Percentiles rank a stretch among this genome's conserved stretches.
phyloP scores from a whole-genome alignment of 2,888 invertebrate species.

The Drosophila atroscutellata region DNA sequence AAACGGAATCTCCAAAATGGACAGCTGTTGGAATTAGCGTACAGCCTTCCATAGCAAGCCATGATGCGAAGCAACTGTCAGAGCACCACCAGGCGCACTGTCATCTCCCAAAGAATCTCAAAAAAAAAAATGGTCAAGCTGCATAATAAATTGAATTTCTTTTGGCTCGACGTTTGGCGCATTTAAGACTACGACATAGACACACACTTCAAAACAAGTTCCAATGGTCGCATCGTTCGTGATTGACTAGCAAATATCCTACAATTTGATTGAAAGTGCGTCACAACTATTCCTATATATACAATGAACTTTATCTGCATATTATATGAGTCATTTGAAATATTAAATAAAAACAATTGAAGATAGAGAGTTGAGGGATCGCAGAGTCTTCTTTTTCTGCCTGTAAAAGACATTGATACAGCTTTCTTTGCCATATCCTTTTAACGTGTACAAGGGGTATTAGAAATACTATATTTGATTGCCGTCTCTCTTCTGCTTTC shows the following conservation, averaged over 20 bases:
- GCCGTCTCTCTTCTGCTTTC: not conserved
- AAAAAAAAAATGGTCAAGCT: constrained; percentile 59
- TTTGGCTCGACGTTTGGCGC: constrained; percentile 70
- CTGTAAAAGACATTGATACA: not conserved
- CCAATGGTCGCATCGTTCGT: not conserved
- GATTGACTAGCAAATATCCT: constrained; percentile 1
- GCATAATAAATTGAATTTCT: constrained; percentile 79
- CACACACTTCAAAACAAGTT: constrained; percentile 51
- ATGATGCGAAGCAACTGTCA: constrained; percentile 46
- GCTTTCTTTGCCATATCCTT: not conserved
- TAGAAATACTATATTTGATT: not conserved
- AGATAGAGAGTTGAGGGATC: not conserved
- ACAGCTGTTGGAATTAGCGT: constrained; percentile 75
- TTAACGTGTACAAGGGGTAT: constrained; percentile 2
- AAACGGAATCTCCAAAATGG: constrained; percentile 59
- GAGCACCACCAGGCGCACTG: constrained; percentile 53
- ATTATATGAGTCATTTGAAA: not conserved
- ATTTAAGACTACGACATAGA: constrained; percentile 56
- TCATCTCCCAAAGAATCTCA: constrained; percentile 51
- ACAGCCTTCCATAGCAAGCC: constrained; percentile 45
- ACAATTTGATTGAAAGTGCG: not conserved
- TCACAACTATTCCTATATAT: not conserved
- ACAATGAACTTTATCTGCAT: not conserved
- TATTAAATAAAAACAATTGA: not conserved
- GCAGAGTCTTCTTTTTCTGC: not conserved